phyloP scores from a whole-genome alignment of 2,888 invertebrate genomes.

The Coremacera marginata region DNA sequence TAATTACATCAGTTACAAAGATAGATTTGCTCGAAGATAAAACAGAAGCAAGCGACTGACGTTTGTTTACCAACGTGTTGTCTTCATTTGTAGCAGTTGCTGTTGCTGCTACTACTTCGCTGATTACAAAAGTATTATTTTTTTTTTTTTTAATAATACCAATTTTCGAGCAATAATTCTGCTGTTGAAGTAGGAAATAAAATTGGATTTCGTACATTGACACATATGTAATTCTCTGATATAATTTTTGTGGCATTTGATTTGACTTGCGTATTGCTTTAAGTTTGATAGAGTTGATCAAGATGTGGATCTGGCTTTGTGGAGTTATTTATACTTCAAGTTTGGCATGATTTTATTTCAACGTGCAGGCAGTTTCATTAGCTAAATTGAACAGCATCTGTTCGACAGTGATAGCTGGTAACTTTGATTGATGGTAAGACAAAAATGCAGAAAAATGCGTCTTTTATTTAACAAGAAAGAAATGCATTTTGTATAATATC shows the following conservation, averaged over 20 bases:
- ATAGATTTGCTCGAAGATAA: conserved; percentile 1
- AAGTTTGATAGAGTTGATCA: neutral
- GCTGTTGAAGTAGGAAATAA: conserved; percentile 22
- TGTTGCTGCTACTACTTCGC: neutral
- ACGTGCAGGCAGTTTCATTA: neutral
- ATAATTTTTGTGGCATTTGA: neutral
- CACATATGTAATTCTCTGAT: neutral
- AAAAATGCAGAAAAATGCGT: too few species aligned
- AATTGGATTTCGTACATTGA: conserved; percentile 4
- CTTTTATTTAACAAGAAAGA: too few species aligned
- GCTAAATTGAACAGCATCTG: too few species aligned
- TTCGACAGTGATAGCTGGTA: too few species aligned
- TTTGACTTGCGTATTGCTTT: neutral
- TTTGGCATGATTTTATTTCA: neutral
- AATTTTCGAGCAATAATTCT: conserved; percentile 8
- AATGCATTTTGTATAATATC: too few species aligned
- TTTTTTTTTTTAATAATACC: conserved; percentile 26
- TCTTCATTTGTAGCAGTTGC: neutral
- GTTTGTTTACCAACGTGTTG: neutral
- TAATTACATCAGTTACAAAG: conserved; percentile 25
- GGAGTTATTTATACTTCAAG: neutral
- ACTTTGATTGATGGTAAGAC: too few species aligned
- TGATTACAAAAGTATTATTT: neutral
- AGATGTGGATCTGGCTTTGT: neutral
- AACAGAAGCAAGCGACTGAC: neutral